Percentiles rank a stretch among this genome's conserved stretches.
phyloP scores from a whole-genome alignment of 2,113 vertebrate species.

The Puffinus mauretanicus region DNA sequence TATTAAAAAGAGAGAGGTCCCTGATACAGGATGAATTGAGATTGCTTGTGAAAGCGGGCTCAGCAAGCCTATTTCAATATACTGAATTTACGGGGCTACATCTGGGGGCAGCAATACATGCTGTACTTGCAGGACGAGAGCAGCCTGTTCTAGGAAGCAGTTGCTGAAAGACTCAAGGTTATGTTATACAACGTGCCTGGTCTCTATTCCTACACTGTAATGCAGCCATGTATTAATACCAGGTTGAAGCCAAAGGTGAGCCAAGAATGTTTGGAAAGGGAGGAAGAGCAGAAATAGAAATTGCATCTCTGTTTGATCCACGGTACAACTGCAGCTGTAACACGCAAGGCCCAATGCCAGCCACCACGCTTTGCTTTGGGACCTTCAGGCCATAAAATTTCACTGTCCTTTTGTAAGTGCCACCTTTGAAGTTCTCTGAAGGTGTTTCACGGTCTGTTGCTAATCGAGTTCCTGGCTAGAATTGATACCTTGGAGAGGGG shows the following conservation, averaged over 20 bases:
- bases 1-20: neutral
- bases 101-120: neutral
- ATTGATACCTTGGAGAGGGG: neutral
- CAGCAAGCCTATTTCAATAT: neutral
- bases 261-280: neutral
- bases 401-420: neutral
- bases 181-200: rapidly evolving
- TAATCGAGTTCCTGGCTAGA: neutral
- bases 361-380: neutral
- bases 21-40: neutral
- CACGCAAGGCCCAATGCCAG: rapidly evolving
- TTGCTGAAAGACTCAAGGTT: neutral
- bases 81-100: neutral
- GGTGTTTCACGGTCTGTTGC: neutral
- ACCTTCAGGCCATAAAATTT: neutral
- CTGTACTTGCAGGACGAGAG: neutral
- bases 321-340: rapidly evolving
- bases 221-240: neutral
- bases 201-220: neutral
- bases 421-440: neutral
- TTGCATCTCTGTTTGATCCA: neutral
- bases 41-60: neutral
- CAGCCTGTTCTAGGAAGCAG: neutral
- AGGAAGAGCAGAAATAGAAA: neutral
- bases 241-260: neutral